Conservation (phyloP, 2,888 invertebrate genomes). For the Stenodera caucasica region DNA sequence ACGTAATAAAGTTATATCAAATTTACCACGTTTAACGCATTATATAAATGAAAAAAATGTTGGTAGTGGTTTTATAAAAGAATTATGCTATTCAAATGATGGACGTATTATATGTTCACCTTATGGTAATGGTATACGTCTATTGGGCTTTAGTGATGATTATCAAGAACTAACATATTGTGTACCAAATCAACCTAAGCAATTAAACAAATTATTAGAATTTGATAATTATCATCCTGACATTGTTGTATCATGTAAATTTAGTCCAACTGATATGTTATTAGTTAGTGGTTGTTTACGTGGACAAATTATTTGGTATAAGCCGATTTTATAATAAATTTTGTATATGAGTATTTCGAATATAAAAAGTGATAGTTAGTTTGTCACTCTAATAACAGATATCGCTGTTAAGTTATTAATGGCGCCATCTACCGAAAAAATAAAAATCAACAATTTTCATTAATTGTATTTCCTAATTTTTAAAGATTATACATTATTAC, state of each 20-base stretch:
- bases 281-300: slow-evolving; percentile 89
- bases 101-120: slow-evolving; percentile 91
- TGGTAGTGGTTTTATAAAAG: slow-evolving; percentile 91
- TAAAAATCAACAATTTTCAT: background rate
- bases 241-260: slow-evolving; percentile 86
- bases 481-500: no score
- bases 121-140: slow-evolving; percentile 81
- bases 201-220: slow-evolving; percentile 68
- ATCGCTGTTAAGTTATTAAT: no score
- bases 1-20: slow-evolving; percentile 63
- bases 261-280: slow-evolving; percentile 83
- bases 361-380: no score
- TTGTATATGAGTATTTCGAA: no score
- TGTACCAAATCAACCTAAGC: slow-evolving; percentile 57
- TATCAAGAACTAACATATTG: slow-evolving; percentile 79
- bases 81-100: slow-evolving; percentile 86
- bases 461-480: background rate
- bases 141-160: slow-evolving; percentile 75
- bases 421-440: no score
- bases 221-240: slow-evolving; percentile 76
- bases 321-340: slow-evolving; percentile 61
- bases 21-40: slow-evolving; percentile 77
- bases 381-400: no score
- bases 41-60: slow-evolving; percentile 85
- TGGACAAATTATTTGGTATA: slow-evolving; percentile 89